A percentile compares a stretch with the other conserved stretches of the same genome.
phyloP scores from a whole-genome alignment of 2,797 vertebrate species.

The Rhodeus uyekii region DNA sequence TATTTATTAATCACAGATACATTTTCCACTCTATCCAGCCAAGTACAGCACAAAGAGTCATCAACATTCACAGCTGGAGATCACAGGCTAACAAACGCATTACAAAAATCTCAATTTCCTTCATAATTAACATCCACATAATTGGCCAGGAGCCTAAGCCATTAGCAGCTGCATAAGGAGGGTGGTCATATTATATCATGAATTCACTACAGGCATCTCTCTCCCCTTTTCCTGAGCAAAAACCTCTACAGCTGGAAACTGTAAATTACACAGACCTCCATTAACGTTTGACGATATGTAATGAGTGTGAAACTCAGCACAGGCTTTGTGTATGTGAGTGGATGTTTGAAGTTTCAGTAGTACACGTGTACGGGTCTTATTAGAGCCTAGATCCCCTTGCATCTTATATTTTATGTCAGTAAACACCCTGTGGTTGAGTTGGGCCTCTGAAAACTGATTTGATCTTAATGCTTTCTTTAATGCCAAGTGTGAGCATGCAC shows the following conservation, averaged over 20 bases:
- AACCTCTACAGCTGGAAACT: constrained; percentile 35
- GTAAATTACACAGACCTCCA: constrained; percentile 39
- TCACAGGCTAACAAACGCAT: constrained; percentile 7
- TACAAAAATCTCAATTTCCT: constrained; percentile 17
- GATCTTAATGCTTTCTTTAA: background rate
- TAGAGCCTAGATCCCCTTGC: background rate
- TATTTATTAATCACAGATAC: background rate
- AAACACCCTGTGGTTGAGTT: background rate
- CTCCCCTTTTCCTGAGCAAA: background rate
- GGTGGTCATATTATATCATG: background rate
- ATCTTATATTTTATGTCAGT: background rate
- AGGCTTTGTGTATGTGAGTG: constrained; percentile 7
- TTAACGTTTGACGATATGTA: constrained; percentile 10
- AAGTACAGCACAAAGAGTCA: constrained; percentile 17
- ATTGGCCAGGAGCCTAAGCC: constrained; percentile 24
- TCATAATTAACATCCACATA: constrained; percentile 34
- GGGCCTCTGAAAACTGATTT: constrained; percentile 6
- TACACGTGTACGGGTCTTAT: constrained; percentile 16
- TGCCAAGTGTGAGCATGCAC: background rate
- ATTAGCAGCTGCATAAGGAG: constrained; percentile 29
- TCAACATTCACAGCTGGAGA: constrained; percentile 24
- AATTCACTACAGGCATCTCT: constrained; percentile 18
- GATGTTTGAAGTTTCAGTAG: constrained; percentile 17
- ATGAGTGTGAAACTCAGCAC: constrained; percentile 16
- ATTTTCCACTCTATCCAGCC: constrained; percentile 8